These are phyloP conservation scores for Centropristis striata DNA, from an alignment of 2,113 vertebrate species.

Conservation along the genomic window DNA sequence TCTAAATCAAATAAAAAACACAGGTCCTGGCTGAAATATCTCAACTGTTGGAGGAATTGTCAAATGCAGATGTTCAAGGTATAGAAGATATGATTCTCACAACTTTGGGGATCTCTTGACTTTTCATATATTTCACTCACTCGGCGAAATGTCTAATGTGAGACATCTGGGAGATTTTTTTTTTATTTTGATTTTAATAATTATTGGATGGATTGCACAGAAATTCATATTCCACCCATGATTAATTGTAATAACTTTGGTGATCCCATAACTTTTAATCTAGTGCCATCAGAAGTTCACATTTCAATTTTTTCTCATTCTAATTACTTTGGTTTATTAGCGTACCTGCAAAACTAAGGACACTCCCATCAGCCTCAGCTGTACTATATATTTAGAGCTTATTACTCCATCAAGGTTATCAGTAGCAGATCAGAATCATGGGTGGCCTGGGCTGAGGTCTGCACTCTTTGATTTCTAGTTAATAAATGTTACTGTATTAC, in stretches of 20 bases:
- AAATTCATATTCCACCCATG: not conserved
- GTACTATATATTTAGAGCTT: not conserved
- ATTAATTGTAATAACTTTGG: not conserved
- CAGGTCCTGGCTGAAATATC: not conserved
- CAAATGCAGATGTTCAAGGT: not conserved
- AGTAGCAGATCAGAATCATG: too few species aligned
- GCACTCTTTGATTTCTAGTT: too few species aligned
- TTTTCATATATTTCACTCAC: not conserved
- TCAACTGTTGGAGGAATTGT: not conserved
- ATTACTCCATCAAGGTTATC: not conserved
- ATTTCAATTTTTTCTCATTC: not conserved
- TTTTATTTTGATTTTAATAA: not conserved
- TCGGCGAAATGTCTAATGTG: not conserved
- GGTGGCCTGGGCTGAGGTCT: too few species aligned
- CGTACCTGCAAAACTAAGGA: not conserved
- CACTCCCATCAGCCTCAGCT: not conserved
- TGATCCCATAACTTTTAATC: not conserved
- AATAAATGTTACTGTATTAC: not conserved
- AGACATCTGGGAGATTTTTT: not conserved
- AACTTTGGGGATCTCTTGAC: too few species aligned
- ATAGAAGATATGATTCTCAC: not conserved
- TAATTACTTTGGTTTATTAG: not conserved
- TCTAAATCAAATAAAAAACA: constrained; percentile 12
- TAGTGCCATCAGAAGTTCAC: not conserved
- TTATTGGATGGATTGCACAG: not conserved